These are phyloP conservation scores for Patella pellucida DNA, from an alignment of 2,888 invertebrate genomes.

Conservation along the genomic window DNA sequence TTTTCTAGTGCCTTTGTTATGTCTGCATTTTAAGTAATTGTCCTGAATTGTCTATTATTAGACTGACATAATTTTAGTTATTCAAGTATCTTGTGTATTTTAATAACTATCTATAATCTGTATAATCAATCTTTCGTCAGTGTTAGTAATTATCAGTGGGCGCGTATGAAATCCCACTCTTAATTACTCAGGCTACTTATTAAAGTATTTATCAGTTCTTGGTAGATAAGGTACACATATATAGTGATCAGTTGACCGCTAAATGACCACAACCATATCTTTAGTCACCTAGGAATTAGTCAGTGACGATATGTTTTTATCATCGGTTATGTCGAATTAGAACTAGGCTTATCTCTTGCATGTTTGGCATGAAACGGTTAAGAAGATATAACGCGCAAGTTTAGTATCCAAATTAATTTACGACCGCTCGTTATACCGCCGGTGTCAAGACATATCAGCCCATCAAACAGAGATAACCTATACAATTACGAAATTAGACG, in stretches of 20 bases:
- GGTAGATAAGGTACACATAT: not conserved
- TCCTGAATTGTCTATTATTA: no score
- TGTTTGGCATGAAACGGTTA: not conserved
- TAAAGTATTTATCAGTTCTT: not conserved
- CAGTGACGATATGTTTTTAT: not conserved
- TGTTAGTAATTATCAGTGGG: not conserved
- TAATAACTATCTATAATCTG: no score
- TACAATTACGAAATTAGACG: no score
- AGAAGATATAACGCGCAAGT: not conserved
- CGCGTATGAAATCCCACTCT: not conserved
- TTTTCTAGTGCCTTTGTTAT: no score
- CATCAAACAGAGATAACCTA: no score
- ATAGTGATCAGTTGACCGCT: conserved; percentile 1
- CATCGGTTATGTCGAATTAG: not conserved
- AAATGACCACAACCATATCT: conserved; percentile 1
- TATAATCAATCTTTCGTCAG: not conserved
- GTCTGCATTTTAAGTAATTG: no score
- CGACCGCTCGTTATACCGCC: no score
- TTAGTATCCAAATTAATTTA: no score
- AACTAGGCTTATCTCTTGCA: not conserved
- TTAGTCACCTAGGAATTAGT: not conserved
- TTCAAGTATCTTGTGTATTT: no score
- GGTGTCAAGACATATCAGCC: no score
- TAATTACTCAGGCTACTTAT: not conserved
- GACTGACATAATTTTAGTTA: no score